Percentiles rank a stretch among this genome's conserved stretches.
These are phyloP conservation scores for Gorilla gorilla DNA, from an alignment of 2,113 vertebrate genomes.

Conservation along the genomic window DNA sequence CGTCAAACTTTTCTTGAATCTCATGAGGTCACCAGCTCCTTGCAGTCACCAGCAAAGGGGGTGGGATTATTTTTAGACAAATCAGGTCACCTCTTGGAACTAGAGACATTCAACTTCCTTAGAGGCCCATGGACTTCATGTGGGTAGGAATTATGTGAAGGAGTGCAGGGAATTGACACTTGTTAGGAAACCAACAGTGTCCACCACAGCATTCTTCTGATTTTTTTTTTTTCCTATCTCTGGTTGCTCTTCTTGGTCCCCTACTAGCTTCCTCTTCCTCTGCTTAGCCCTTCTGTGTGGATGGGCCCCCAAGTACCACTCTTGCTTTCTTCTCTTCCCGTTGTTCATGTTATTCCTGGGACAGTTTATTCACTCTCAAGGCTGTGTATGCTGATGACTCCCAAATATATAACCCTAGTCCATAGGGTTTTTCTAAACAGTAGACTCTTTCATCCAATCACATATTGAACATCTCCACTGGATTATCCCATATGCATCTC, in stretches of 20 bases:
- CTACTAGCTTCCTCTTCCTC: background rate
- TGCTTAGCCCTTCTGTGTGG: background rate
- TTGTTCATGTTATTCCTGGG: background rate
- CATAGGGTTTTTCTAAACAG: background rate
- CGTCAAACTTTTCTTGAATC: background rate
- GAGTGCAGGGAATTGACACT: background rate
- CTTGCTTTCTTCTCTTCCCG: background rate
- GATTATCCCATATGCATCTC: background rate
- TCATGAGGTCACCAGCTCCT: background rate
- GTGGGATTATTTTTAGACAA: background rate
- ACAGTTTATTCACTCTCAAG: background rate
- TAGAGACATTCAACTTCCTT: background rate
- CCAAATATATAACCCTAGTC: background rate
- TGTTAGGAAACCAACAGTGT: background rate
- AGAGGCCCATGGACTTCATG: background rate
- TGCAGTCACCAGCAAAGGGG: background rate
- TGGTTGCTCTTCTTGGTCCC: background rate
- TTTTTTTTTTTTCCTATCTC: background rate
- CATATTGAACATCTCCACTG: background rate
- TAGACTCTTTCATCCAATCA: background rate
- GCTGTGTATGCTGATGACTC: background rate
- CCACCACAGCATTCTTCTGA: background rate
- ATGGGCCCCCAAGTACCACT: too few species aligned
- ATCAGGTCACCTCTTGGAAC: background rate
- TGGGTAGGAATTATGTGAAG: background rate